Conservation (phyloP, 2,797 vertebrate genomes). For the Sylvilagus floridanus region DNA sequence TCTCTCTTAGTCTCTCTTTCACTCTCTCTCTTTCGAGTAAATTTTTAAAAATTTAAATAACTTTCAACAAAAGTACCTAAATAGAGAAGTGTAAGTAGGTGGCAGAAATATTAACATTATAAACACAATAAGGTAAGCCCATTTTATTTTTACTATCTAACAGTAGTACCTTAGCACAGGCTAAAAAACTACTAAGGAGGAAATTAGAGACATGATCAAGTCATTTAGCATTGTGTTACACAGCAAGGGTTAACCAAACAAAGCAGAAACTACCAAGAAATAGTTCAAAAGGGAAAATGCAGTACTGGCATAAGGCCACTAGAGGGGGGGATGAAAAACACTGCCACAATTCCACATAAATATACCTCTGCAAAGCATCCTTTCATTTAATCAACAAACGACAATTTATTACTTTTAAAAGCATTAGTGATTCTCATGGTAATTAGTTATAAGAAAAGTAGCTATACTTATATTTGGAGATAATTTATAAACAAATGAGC, state of each 20-base stretch:
- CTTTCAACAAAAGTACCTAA: not conserved
- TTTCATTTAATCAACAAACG: not conserved
- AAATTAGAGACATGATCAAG: not conserved
- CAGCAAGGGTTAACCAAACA: not conserved
- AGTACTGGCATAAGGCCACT: constrained; percentile 64
- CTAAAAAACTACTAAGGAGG: not conserved
- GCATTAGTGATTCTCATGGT: not conserved
- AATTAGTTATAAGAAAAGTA: constrained; percentile 55
- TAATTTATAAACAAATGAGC: constrained; percentile 24
- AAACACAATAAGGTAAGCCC: not conserved
- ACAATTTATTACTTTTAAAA: constrained; percentile 30
- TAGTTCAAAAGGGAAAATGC: not conserved
- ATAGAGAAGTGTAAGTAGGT: not conserved
- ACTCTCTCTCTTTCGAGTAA: too few species aligned
- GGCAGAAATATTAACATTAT: not conserved
- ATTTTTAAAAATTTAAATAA: not conserved
- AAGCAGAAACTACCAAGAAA: not conserved
- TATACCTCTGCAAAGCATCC: not conserved
- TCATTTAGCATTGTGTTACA: not conserved
- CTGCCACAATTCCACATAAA: not conserved
- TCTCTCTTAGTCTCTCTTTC: too few species aligned
- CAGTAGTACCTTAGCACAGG: not conserved
- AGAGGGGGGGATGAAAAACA: constrained; percentile 66
- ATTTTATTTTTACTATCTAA: constrained; percentile 1
- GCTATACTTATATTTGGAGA: not conserved